Evolutionary conservation across 2,888 invertebrate genomes (phyloP), one percentile per base, ranked within the genome.

Genomic region (Aplocera efformata): DNA sequence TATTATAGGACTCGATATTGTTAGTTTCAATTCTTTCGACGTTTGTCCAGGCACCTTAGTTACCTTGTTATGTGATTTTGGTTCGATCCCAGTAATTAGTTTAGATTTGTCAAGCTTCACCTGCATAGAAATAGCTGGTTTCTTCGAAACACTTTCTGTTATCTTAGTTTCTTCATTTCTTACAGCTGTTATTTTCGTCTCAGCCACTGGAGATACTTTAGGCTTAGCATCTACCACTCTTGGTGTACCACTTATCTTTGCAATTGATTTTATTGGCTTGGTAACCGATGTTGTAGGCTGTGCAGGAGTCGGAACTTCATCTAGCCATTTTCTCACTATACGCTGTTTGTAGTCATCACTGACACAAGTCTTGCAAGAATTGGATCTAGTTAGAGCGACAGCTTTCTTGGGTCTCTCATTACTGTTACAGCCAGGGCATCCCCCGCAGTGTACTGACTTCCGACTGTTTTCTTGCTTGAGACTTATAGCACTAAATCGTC

Each of bases 301-400:
- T 7, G 13, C 5, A 17, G 75, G 75, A 21, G 71, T 56, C 1
- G 93, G 93, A 5, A 94, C 92, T 59, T 92, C 91, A 60, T 94
- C 93, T 33, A 94, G 70, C 94, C 94, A 94, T 75, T 93, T 93
- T 48, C 92, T 90, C n/a, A 94, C 94, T 63, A 92, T 94, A 58
- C 88, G 90, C 49, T 94, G 92, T 61, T 94, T 94, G 56, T 92
- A 92, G 47, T 94, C 93, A 40, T 90, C 88, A 44, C 86, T 83
- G 1, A 89, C 79, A 62, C 91, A 91, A 27, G 86, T 86, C 50
- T 90, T 90, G 55, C 91, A 91, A 1, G 83, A 89, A 49, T 83
- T 88, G 4, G 88, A 88, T 54, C 89, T 77, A 7, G 72, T 73
- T 7, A 88, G 58, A 10, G 67, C 64, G 20, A 75, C 54, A 26